phyloP scores from a whole-genome alignment of 2,113 vertebrate species.

The Urocynchramus pylzowi region DNA sequence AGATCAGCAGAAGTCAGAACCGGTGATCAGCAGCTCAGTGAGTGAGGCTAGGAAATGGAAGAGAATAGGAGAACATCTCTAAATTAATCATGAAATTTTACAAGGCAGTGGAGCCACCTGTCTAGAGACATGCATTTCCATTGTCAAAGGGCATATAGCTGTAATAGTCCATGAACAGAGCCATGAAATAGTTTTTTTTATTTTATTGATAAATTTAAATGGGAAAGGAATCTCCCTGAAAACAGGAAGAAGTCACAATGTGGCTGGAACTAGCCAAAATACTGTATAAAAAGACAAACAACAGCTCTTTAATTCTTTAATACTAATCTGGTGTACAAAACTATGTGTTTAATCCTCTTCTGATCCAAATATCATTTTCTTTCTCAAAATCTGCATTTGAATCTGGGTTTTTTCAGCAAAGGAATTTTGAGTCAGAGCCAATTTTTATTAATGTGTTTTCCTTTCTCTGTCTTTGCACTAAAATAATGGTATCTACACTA shows the following conservation, averaged over 20 bases:
- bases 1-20: not conserved
- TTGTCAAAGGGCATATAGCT: not conserved
- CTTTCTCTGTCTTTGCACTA: not conserved
- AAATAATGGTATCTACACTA: not conserved
- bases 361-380: not conserved
- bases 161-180: not conserved
- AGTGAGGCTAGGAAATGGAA: rapidly evolving
- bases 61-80: not conserved
- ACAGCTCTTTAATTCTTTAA: not conserved
- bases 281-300: not conserved
- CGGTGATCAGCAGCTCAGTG: not conserved
- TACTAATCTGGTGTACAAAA: not conserved
- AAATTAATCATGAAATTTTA: not conserved
- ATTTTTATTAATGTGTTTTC: not conserved
- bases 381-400: not conserved
- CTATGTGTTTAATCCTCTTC: not conserved
- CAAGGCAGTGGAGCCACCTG: not conserved
- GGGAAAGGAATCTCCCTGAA: not conserved
- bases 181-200: not conserved
- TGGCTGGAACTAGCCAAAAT: not conserved
- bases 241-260: not conserved
- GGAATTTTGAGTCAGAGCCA: not conserved
- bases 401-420: not conserved
- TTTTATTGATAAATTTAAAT: not conserved
- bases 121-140: not conserved